phyloP scores from a whole-genome alignment of 2,113 vertebrate genomes.

The Notothenia coriiceps region DNA sequence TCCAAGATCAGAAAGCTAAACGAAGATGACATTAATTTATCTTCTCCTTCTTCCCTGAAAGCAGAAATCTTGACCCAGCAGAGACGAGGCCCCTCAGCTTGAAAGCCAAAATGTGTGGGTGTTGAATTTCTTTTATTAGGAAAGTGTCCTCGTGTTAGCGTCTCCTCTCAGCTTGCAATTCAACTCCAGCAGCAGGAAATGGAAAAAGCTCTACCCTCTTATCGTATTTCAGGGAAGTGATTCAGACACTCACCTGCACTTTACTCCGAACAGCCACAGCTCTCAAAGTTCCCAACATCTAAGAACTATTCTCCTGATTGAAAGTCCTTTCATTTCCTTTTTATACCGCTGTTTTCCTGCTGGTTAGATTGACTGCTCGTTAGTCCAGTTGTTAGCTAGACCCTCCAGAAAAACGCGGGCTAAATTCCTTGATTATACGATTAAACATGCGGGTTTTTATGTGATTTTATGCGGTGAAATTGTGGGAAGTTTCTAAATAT shows the following conservation, averaged over 20 bases:
- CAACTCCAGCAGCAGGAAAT: neutral
- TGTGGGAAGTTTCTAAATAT: too few species aligned
- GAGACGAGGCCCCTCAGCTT: neutral
- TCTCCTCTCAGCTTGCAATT: constrained; percentile 11
- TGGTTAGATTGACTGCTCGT: constrained; percentile 13
- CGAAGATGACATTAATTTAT: constrained; percentile 2
- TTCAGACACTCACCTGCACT: constrained; percentile 12
- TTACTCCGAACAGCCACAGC: constrained; percentile 7
- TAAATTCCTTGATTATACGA: too few species aligned
- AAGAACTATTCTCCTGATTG: constrained; percentile 3
- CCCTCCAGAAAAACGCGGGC: too few species aligned
- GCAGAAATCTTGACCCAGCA: neutral
- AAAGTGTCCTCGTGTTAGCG: neutral
- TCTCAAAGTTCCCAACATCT: constrained; percentile 14
- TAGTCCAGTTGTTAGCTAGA: constrained; percentile 31
- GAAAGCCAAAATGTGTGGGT: neutral
- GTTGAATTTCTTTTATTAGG: neutral
- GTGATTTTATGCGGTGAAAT: too few species aligned
- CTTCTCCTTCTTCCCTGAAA: neutral
- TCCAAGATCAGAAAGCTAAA: constrained; percentile 7
- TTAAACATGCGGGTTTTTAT: too few species aligned
- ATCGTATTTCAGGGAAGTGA: neutral
- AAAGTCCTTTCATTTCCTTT: neutral
- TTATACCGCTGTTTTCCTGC: neutral
- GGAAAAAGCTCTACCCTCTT: neutral